A percentile compares a stretch with the other conserved stretches of the same genome.
Conservation (phyloP, 2,113 vertebrate genomes). For the Orycteropus afer region DNA sequence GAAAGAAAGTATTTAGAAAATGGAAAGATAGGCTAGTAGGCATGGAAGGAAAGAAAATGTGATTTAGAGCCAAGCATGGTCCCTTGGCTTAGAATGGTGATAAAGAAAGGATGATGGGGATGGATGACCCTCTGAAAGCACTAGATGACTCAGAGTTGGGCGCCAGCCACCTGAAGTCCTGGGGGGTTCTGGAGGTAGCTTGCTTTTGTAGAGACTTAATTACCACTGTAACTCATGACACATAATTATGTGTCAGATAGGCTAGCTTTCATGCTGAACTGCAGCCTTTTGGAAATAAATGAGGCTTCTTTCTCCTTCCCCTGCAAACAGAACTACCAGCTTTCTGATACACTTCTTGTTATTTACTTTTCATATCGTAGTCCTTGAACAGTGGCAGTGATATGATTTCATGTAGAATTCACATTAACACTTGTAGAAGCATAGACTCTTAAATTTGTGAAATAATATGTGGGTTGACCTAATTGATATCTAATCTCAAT, state of each 20-base stretch:
- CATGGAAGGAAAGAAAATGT: background rate
- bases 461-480: background rate
- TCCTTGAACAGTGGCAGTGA: background rate
- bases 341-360: background rate
- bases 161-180: slow-evolving; percentile 60
- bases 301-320: background rate
- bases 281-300: slow-evolving; percentile 51
- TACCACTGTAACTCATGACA: slow-evolving; percentile 64
- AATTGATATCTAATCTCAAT: background rate
- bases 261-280: slow-evolving; percentile 49
- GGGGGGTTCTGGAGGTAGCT: slow-evolving; percentile 44
- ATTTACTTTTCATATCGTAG: background rate
- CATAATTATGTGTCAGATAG: slow-evolving; percentile 22
- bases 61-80: slow-evolving; percentile 15
- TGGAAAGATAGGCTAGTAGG: background rate
- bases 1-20: slow-evolving; percentile 13
- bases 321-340: slow-evolving; percentile 25
- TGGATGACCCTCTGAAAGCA: background rate
- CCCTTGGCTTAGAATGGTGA: slow-evolving; percentile 1
- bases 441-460: background rate
- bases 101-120: slow-evolving; percentile 41
- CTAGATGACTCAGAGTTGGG: slow-evolving; percentile 40
- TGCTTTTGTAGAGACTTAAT: slow-evolving; percentile 68
- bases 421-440: background rate
- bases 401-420: background rate